Conservation (phyloP, 1,140 invertebrate genomes). For the Babylonia areolata region DNA sequence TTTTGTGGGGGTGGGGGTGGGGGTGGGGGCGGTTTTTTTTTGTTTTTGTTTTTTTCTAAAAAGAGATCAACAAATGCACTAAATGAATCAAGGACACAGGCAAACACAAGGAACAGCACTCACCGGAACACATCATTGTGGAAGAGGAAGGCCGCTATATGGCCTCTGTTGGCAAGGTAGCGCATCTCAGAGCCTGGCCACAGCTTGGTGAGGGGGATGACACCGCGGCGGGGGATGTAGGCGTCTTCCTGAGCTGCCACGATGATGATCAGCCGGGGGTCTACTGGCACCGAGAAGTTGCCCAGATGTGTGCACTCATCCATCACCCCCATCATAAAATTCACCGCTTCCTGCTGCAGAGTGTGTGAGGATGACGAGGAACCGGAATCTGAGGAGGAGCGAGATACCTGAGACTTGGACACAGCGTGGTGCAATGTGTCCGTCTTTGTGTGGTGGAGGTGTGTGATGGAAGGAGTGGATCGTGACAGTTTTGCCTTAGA, state of each 20-base stretch:
- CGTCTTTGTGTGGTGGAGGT: neutral
- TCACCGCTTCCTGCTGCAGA: conserved; percentile 75
- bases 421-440: conserved; percentile 15
- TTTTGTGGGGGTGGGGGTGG: too few species aligned
- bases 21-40: too few species aligned
- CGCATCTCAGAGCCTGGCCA: conserved; percentile 94
- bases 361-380: neutral
- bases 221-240: conserved; percentile 91
- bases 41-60: neutral
- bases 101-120: conserved; percentile 34
- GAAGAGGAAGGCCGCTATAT: conserved; percentile 92
- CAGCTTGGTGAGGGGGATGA: conserved; percentile 87
- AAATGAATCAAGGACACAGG: neutral
- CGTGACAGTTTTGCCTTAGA: conserved; percentile 44
- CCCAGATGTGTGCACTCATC: conserved; percentile 98
- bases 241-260: conserved; percentile 84
- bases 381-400: neutral
- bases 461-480: neutral
- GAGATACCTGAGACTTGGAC: conserved; percentile 40
- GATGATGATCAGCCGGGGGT: conserved; percentile 80
- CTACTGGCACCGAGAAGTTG: conserved; percentile 90
- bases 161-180: conserved; percentile 87
- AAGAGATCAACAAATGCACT: too few species aligned
- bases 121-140: conserved; percentile 92
- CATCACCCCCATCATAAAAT: conserved; percentile 99